Evolutionary conservation across 2,113 vertebrate genomes (phyloP), one percentile per base, ranked within the genome.

Genomic region (Paramormyrops kingsleyae): DNA sequence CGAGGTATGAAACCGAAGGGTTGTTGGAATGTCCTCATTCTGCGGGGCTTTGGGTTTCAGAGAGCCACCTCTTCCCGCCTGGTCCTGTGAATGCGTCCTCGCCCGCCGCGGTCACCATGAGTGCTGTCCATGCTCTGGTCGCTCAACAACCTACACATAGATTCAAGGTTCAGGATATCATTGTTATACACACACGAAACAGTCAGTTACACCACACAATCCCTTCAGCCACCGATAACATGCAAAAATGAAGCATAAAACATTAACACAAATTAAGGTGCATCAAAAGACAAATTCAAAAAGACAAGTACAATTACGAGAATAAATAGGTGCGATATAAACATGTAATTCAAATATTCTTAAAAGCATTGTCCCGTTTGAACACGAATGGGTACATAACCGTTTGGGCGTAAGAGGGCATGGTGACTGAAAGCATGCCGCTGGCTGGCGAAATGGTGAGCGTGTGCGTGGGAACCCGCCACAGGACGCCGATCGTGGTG

Each of bases 71-170:
- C 70, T 13, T 74, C 13, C 15, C 15, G 15, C 7, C 13, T 7
- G 27, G 66, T 27, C 27, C 17, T 21, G n/a, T 31, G 62, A 24
- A 8, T n/a, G 66, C 2, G 27, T 27, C 39, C 49, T 4, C 42
- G 21, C 52, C 59, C 21, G 5, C 80, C 24, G 80, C 39, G 15
- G 35, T n/a, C 80, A 83, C 80, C 42, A 44, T 19, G 8, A 39
- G 21, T 39, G 31, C 39, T 12, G 59, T 77, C 70, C 15, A 46
- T 17, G 24, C 2, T 47, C 80, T 31, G 9, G 19, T 24, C 7
- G 42, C 39, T 95, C 93, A 96, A 89, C 94, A 95, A 90, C 92
- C 95, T 96, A 93, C 1, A n/a, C 89, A 15, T 91, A 91, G 80
- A 66, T 27, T 66, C 62, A 66, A 66, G 59, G 10, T 27, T 62